Base-by-base conservation (phyloP, 2,797 vertebrate species). In the Phoeniculus purpureus region DNA sequence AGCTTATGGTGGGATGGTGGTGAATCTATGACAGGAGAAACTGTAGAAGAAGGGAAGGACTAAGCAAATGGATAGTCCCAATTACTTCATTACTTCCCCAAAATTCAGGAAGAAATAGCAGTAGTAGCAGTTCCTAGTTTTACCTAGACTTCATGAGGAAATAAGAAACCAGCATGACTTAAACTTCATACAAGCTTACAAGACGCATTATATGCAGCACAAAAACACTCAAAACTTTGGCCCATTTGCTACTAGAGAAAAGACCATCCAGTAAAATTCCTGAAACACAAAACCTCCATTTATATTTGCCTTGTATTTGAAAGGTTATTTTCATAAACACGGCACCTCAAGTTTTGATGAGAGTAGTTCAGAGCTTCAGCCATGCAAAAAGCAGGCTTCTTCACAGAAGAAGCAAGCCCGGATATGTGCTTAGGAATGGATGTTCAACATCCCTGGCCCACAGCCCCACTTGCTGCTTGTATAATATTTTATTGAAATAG, bases 371-470 rank as follows among this genome's bases (percentile, higher is more conserved):
- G 34, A 60, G 37, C 52, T 82, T 79, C 50, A 75, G 34, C 26
- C 40, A 52, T 4, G 27, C 58, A 89, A 64, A 64, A 87, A 70
- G 14, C 55, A 37, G 37, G 37, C 37, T 58, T 70, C 54, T 86
- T 22, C 60, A 50, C 50, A 32, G 45, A 78, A 81, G 37, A 83
- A 79, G 55, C 55, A 89, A 87, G 21, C 50, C 31, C 51, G 85
- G 51, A 92, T 65, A 89, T 83, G 52, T 56, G 54, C 85, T 84
- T 89, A 87, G 64, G 31, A 70, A 72, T 2, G 8, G 62, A 73
- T 25, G 31, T 62, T 92, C 85, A 93, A 94, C 51, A 81, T 84
- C 70, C 62, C 82, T 84, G 87, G 85, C 87, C 70, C 85, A 79
- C 74, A 27, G 51, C 29, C 75, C 70, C 32, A 45, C 55, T 91